phyloP scores from a whole-genome alignment of 1,140 invertebrate genomes.

The Drosophila equinoxialis region DNA sequence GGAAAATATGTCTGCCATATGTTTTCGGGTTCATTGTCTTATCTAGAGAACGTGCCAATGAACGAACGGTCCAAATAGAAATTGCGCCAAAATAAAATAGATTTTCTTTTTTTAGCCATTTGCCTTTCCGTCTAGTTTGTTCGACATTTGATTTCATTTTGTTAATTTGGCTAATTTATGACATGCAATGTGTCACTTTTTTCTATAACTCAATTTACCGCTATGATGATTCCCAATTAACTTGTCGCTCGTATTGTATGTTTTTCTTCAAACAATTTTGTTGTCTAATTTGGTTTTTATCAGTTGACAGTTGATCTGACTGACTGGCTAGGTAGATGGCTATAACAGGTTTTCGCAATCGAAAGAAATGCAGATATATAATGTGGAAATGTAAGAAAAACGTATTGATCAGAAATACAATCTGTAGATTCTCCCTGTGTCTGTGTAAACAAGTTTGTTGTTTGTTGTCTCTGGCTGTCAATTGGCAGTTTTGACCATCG shows the following conservation, averaged over 20 bases:
- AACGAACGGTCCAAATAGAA: conserved; percentile 7
- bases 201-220: conserved; percentile 51
- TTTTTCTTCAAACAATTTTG: conserved; percentile 44
- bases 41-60: conserved; percentile 66
- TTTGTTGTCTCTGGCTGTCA: conserved; percentile 50
- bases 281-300: conserved; percentile 56
- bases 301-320: conserved; percentile 40
- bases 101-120: conserved; percentile 26
- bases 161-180: conserved; percentile 55
- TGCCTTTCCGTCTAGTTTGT: conserved; percentile 4
- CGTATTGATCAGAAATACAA: conserved; percentile 22
- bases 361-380: conserved; percentile 15
- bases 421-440: conserved; percentile 27
- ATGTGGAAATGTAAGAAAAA: conserved; percentile 9
- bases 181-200: conserved; percentile 42
- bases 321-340: conserved; percentile 10
- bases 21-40: conserved; percentile 64
- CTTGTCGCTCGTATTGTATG: conserved; percentile 24
- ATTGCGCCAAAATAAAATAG: conserved; percentile 19
- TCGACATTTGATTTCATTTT: conserved; percentile 61
- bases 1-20: conserved; percentile 54
- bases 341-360: conserved; percentile 47
- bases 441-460: conserved; percentile 46
- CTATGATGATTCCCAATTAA: conserved; percentile 45
- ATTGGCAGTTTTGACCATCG: conserved; percentile 43